Conservation (phyloP, 2,113 vertebrate genomes). For the Merops nubicus region DNA sequence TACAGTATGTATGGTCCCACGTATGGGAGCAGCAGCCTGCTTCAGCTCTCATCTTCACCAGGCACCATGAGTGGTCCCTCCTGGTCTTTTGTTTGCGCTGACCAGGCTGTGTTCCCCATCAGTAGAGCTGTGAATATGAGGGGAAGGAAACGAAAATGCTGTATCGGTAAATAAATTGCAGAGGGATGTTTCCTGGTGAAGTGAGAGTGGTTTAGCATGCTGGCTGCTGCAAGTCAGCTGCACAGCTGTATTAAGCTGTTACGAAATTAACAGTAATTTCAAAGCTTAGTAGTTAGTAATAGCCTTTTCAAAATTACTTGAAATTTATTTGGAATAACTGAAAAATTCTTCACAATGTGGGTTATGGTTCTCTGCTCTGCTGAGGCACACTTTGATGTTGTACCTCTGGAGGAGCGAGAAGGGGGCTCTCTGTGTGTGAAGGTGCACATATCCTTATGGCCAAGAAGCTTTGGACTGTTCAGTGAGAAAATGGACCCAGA, state of each 20-base stretch:
- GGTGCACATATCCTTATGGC: not conserved
- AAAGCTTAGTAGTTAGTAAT: too few species aligned
- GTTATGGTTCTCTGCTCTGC: not conserved
- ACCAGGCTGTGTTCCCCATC: not conserved
- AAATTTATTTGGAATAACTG: not conserved
- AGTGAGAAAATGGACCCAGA: not conserved
- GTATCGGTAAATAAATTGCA: not conserved
- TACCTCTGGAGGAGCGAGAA: not conserved
- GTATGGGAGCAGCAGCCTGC: accelerated
- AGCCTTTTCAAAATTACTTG: not conserved
- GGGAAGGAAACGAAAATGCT: not conserved
- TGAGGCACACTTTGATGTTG: not conserved
- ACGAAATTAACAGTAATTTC: not conserved
- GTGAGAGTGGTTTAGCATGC: not conserved
- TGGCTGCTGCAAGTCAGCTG: not conserved
- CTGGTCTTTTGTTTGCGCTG: not conserved
- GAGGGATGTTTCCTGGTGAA: not conserved
- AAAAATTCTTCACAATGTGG: not conserved
- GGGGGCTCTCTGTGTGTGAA: not conserved
- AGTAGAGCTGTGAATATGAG: not conserved
- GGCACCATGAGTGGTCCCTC: not conserved
- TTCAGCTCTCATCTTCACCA: not conserved
- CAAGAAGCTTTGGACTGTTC: not conserved
- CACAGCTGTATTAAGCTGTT: not conserved
- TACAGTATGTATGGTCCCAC: accelerated